Conservation (phyloP, 2,797 vertebrate genomes). For the Novumbra hubbsi region DNA sequence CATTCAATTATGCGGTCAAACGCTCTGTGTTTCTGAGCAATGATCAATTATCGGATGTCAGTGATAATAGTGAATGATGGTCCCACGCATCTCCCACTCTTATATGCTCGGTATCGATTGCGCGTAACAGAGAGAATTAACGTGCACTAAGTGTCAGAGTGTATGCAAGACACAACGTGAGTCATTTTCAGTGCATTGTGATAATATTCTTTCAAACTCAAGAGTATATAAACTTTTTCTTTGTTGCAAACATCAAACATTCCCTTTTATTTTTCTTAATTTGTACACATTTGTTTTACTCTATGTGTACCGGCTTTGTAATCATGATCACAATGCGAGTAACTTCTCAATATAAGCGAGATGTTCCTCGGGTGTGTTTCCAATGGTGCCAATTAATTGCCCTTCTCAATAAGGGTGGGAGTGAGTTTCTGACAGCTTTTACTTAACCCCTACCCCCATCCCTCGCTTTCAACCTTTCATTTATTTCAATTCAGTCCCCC, state of each 20-base stretch:
- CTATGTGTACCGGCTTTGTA: not conserved
- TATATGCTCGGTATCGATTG: slow-evolving; percentile 52
- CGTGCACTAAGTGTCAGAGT: slow-evolving; percentile 34
- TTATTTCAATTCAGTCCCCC: slow-evolving; percentile 46
- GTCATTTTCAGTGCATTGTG: slow-evolving; percentile 31
- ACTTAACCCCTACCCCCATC: slow-evolving; percentile 41
- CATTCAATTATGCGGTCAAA: slow-evolving; percentile 78
- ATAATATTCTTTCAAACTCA: slow-evolving; percentile 6
- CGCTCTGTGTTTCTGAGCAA: slow-evolving; percentile 71
- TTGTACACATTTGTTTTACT: not conserved
- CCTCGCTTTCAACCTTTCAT: slow-evolving; percentile 36
- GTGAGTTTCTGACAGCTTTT: slow-evolving; percentile 39
- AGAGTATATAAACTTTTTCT: not conserved
- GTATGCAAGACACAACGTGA: slow-evolving; percentile 32
- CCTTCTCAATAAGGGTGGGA: slow-evolving; percentile 25
- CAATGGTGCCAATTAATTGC: slow-evolving; percentile 30
- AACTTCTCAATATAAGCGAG: slow-evolving; percentile 1
- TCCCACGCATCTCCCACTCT: slow-evolving; percentile 48
- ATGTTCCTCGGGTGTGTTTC: slow-evolving; percentile 20
- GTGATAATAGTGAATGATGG: slow-evolving; percentile 78
- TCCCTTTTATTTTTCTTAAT: not conserved
- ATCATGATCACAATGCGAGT: not conserved
- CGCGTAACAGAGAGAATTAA: slow-evolving; percentile 45
- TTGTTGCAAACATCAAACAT: not conserved
- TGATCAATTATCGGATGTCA: slow-evolving; percentile 84